Evolutionary conservation across 2,888 invertebrate genomes (phyloP), one percentile per base, ranked within the genome.

Genomic region (Xanthorhoe spadicearia): DNA sequence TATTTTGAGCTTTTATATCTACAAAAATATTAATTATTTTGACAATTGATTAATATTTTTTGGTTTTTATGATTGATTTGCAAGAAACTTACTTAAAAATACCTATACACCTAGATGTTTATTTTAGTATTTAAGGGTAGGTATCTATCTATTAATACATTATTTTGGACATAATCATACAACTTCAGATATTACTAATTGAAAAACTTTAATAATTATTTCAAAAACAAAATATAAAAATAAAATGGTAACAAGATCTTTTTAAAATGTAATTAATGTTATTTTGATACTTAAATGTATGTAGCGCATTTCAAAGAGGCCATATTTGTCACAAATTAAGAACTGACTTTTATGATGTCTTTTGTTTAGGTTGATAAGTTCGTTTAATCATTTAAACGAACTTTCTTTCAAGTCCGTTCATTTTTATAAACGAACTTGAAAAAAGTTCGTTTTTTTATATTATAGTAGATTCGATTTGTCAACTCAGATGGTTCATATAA

Each of bases 1-100:
- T 18, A 51, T 35, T 35, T 59, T 59, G 58, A 59, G 58, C 58
- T 38, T 59, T 17, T 9, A 38, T 9, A 48, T 48, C 48, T 48
- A 15, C 15, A 8, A 35, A 32, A 15, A 54, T 38, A 19, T 51
- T n/a, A 51, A 51, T 19, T 51, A 51, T 23, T 23, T 51, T 5
- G n/a, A 17, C 8, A 15, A 6, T 46, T 17, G 8, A 17, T 17
- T 17, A 48, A 48, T 48, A 48, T 48, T 48, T 17, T 48, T 48
- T 48, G 48, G 48, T 48, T 48, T n/a, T 17, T 17, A 43, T 43
- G 9, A 38, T 2, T 13, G 1, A 13, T 43, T 13, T 10, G 13
- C 9, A 38, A 10, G 13, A 35, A 6, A 38, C 10, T 38, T 38
- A 43, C 43, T 43, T 43, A 43, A 13, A 23, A 13, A 0, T 43